Percentiles rank a stretch among this genome's conserved stretches.
These are phyloP conservation scores for Ganaspis brasiliensis DNA, from an alignment of 2,888 invertebrate genomes.

Conservation along the genomic window DNA sequence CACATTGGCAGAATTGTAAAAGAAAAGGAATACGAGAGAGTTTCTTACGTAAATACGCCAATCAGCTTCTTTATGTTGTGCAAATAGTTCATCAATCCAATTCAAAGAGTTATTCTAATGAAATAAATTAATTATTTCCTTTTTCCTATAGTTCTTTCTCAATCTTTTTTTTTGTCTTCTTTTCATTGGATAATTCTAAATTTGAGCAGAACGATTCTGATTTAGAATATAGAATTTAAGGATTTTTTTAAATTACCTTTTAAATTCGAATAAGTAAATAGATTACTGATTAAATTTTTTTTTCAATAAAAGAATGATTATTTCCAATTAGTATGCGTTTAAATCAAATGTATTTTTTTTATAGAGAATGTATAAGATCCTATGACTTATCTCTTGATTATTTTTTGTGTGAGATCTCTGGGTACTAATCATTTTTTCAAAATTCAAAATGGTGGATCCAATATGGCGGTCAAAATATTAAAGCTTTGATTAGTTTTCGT, in stretches of 20 bases:
- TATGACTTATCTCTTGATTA: no score
- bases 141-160: constrained; percentile 35
- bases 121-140: constrained; percentile 74
- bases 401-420: no score
- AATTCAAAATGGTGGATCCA: no score
- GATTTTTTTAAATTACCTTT: background rate
- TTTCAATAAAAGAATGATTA: no score
- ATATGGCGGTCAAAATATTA: no score
- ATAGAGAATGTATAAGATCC: no score
- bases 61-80: constrained; percentile 76
- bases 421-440: no score
- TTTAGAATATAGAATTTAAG: background rate
- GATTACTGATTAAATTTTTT: no score
- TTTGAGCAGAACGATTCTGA: background rate
- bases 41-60: constrained; percentile 77
- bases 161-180: background rate
- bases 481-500: no score
- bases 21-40: constrained; percentile 52
- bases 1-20: constrained; percentile 50
- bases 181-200: background rate
- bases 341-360: no score
- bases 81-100: constrained; percentile 78
- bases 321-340: no score
- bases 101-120: constrained; percentile 73
- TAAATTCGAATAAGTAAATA: no score